A percentile compares a stretch with the other conserved stretches of the same genome.
Evolutionary conservation across 2,888 invertebrate genomes (phyloP).

Genomic region (Strigamia transsilvanica): DNA sequence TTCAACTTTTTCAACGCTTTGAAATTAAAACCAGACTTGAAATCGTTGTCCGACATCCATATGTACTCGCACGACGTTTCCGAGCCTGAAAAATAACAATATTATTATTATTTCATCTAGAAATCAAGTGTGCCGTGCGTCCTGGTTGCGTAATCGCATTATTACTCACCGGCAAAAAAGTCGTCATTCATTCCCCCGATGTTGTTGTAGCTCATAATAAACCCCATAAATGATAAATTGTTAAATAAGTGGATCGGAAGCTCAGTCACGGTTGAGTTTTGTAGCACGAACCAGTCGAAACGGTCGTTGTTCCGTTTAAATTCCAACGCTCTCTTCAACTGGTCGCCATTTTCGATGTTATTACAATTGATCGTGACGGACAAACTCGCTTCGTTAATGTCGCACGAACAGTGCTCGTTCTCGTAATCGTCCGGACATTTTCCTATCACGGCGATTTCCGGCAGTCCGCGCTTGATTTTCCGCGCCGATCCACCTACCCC

Average conservation of each 20-base stretch:
- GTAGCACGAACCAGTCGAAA: background rate
- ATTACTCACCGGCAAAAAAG: background rate
- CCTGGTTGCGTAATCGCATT: background rate
- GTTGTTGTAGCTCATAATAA: background rate
- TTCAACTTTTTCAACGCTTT: background rate
- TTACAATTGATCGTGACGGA: background rate
- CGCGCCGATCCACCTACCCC: background rate
- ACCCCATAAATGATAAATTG: background rate
- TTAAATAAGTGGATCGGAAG: background rate
- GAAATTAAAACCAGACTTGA: constrained; percentile 25
- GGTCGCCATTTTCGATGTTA: background rate
- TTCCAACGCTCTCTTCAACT: background rate
- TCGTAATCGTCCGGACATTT: background rate
- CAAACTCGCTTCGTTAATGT: background rate
- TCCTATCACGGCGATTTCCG: background rate
- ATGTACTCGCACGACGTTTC: background rate
- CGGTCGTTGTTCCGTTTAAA: background rate
- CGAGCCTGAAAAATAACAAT: constrained; percentile 11
- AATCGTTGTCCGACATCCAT: constrained; percentile 11
- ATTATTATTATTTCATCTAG: background rate
- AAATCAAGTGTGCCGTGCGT: background rate
- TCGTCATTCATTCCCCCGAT: background rate
- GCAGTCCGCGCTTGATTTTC: background rate
- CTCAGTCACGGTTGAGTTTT: background rate
- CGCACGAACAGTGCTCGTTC: background rate